Evolutionary conservation across 2,888 invertebrate species (phyloP).

Genomic region (Diloba caeruleocephala): DNA sequence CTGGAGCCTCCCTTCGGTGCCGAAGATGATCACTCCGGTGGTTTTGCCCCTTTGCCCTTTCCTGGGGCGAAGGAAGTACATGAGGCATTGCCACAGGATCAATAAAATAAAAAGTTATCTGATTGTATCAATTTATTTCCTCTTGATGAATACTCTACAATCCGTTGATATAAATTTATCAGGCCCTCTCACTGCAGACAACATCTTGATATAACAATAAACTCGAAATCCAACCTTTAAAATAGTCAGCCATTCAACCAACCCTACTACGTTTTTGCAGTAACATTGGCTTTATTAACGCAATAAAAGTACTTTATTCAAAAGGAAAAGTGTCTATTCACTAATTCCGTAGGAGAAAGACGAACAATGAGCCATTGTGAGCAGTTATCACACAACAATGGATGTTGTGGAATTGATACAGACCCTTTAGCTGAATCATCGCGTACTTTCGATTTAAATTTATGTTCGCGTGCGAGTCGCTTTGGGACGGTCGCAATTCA

Average conservation of each 20-base stretch:
- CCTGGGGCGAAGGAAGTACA: no score
- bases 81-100: no score
- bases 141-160: no score
- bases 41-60: no score
- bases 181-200: no score
- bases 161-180: no score
- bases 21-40: no score
- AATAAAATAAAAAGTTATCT: no score
- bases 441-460: conserved; percentile 17
- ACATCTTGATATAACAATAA: no score
- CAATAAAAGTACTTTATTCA: conserved; percentile 44
- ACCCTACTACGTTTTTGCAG: not conserved
- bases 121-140: no score
- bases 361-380: conserved; percentile 48
- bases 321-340: conserved; percentile 46
- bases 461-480: not conserved
- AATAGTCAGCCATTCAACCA: conserved; percentile 7
- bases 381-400: conserved; percentile 44
- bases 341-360: conserved; percentile 28
- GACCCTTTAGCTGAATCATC: conserved; percentile 43
- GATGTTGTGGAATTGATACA: conserved; percentile 35
- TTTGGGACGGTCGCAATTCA: no score
- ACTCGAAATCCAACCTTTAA: conserved; percentile 12
- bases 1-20: no score
- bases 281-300: conserved; percentile 29